Percentiles rank a stretch among this genome's conserved stretches.
Evolutionary conservation across 30 jellyfish, hydroid and myxozoan species (phyloP).

Genomic region (Aurelia aurita): DNA sequence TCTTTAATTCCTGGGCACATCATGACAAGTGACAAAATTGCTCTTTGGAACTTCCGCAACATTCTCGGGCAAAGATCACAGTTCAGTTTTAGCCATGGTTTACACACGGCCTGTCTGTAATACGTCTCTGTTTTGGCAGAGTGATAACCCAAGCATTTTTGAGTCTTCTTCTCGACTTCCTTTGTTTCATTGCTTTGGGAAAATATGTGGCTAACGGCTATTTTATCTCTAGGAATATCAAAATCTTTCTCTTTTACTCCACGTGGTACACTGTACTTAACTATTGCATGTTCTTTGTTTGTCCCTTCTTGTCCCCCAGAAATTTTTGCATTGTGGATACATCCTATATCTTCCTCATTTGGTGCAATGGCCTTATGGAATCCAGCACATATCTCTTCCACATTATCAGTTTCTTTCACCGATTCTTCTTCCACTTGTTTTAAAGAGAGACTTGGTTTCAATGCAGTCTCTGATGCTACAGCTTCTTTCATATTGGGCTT

Average conservation of each 20-base stretch:
- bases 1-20: slow-evolving; percentile 82
- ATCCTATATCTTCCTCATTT: no score
- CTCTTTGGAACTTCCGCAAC: slow-evolving; percentile 66
- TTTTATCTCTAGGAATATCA: background rate
- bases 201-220: background rate
- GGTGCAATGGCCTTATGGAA: no score
- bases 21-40: slow-evolving; percentile 65
- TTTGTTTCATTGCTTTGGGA: background rate
- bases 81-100: slow-evolving; percentile 84
- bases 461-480: no score
- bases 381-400: no score
- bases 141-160: no score
- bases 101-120: slow-evolving; percentile 25
- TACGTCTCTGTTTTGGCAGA: background rate
- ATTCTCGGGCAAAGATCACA: slow-evolving; percentile 64
- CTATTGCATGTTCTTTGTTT: no score
- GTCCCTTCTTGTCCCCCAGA: no score
- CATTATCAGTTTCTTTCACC: no score
- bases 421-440: no score
- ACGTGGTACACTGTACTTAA: background rate
- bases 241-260: background rate
- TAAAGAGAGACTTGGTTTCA: no score
- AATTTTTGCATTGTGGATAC: no score
- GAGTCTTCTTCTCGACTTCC: background rate
- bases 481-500: no score